Evolutionary conservation across 2,888 invertebrate species (phyloP).

Genomic region (Nymphalis c-album): DNA sequence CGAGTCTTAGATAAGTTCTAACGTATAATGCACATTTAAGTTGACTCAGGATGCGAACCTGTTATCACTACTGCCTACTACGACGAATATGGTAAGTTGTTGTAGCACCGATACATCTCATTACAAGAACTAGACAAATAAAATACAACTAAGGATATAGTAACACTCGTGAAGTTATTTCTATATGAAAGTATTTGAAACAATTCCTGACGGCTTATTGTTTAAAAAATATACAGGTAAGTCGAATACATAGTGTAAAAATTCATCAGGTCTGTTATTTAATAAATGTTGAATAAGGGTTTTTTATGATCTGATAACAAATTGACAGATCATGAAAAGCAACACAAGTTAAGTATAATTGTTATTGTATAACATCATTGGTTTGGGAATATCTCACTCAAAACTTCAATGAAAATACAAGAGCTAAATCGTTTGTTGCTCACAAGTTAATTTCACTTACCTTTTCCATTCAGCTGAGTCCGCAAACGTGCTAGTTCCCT

Average conservation of each 20-base stretch:
- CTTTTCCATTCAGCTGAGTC: constrained; percentile 72
- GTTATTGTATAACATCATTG: not conserved
- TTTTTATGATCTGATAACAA: not conserved
- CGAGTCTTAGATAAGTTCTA: not conserved
- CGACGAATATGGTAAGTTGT: constrained; percentile 7
- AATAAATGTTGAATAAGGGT: not conserved
- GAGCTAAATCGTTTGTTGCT: no score
- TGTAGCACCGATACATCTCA: constrained; percentile 12
- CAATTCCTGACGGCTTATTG: no score
- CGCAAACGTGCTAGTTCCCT: constrained; percentile 64
- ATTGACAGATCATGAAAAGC: not conserved
- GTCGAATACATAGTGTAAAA: not conserved
- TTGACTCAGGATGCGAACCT: constrained; percentile 14
- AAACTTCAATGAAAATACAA: no score
- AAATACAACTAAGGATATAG: not conserved
- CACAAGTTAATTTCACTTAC: constrained; percentile 42
- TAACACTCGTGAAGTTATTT: not conserved
- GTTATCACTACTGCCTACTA: constrained; percentile 6
- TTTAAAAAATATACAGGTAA: no score
- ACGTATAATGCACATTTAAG: not conserved
- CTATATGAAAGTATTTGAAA: no score
- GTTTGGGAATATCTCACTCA: no score
- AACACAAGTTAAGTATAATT: not conserved
- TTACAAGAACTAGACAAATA: not conserved
- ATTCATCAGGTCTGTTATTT: not conserved